Percentiles rank a stretch among this genome's conserved stretches.
Evolutionary conservation across 2,888 invertebrate genomes (phyloP).

Genomic region (Biston betularia): DNA sequence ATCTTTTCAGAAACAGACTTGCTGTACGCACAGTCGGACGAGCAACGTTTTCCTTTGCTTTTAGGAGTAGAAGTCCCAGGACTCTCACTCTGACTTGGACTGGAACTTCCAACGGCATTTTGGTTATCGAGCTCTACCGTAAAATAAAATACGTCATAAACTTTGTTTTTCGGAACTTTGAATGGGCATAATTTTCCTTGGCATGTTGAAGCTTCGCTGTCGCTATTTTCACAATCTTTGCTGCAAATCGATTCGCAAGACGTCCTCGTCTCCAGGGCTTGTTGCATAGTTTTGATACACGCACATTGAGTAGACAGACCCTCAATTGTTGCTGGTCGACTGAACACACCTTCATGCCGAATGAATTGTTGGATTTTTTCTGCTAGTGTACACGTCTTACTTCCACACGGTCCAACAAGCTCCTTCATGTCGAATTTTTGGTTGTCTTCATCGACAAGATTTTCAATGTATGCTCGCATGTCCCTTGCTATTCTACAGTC

Average conservation of each 20-base stretch:
- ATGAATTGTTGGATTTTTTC: constrained; percentile 74
- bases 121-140: constrained; percentile 68
- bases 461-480: constrained; percentile 74
- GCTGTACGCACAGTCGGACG: constrained; percentile 64
- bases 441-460: constrained; percentile 73
- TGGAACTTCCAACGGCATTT: not conserved
- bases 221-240: constrained; percentile 64
- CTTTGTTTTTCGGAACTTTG: constrained; percentile 48
- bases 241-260: constrained; percentile 63
- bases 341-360: constrained; percentile 70
- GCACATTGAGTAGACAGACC: constrained; percentile 78
- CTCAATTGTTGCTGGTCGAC: constrained; percentile 55
- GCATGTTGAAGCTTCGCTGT: constrained; percentile 59
- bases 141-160: constrained; percentile 75
- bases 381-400: constrained; percentile 72
- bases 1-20: constrained; percentile 51
- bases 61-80: constrained; percentile 13
- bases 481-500: constrained; percentile 79
- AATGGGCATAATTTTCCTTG: constrained; percentile 66
- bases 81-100: constrained; percentile 4
- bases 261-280: constrained; percentile 58
- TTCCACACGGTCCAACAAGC: constrained; percentile 78
- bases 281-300: constrained; percentile 71
- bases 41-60: constrained; percentile 55
- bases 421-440: constrained; percentile 67